These are phyloP conservation scores for Drosophila sordidapex DNA, from an alignment of 2,888 invertebrate species.

Conservation along the genomic window DNA sequence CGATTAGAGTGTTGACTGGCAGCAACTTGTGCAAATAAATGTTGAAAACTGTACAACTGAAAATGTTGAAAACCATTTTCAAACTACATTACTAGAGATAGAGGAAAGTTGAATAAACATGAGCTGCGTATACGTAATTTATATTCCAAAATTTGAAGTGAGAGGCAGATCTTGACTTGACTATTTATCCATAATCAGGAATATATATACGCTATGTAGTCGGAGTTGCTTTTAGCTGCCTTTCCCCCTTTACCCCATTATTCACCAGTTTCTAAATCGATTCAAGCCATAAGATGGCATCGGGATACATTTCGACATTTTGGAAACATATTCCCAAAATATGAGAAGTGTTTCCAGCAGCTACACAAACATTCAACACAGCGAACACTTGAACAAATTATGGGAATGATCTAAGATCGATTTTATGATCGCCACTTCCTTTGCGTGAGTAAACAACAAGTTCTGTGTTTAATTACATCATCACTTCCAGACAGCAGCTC, in stretches of 20 bases:
- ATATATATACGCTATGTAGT: neutral
- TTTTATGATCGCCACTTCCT: constrained; percentile 47
- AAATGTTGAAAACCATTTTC: neutral
- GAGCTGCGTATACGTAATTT: too few species aligned
- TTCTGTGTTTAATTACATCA: constrained; percentile 40
- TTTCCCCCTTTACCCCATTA: too few species aligned
- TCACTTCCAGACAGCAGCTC: constrained; percentile 16
- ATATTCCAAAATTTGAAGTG: too few species aligned
- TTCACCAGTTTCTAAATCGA: neutral
- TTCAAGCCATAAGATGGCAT: neutral
- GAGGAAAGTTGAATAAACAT: too few species aligned
- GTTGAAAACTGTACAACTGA: neutral
- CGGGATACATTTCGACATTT: neutral
- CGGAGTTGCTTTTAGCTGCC: neutral
- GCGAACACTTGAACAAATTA: constrained; percentile 9
- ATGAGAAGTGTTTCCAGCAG: neutral
- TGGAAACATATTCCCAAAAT: neutral
- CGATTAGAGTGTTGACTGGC: constrained; percentile 22
- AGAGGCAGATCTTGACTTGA: neutral
- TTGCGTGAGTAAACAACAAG: constrained; percentile 30
- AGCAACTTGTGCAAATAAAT: neutral
- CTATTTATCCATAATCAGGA: neutral
- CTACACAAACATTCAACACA: constrained; percentile 2
- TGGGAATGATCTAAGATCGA: constrained; percentile 10
- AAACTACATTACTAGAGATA: neutral